Evolutionary conservation across 2,797 vertebrate species (phyloP).

Genomic region (Rhinophrynus dorsalis): DNA sequence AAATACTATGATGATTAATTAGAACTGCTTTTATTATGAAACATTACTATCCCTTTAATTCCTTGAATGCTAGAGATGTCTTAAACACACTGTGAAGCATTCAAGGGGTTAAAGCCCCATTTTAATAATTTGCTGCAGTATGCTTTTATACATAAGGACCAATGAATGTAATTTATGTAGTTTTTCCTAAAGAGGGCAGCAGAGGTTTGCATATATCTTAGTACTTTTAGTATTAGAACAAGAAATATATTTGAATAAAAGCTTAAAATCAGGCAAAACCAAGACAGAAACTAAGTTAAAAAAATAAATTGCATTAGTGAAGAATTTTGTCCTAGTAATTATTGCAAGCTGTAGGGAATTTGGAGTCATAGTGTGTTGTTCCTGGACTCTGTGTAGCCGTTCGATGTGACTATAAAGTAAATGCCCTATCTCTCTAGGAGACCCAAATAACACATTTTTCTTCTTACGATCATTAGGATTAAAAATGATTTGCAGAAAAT

Average conservation of each 20-base stretch:
- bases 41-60: too few relatives aligned
- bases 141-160: too few relatives aligned
- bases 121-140: too few relatives aligned
- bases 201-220: conserved; percentile 23
- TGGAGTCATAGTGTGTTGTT: conserved; percentile 41
- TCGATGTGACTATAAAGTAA: conserved; percentile 28
- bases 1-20: too few relatives aligned
- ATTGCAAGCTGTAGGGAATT: conserved; percentile 38
- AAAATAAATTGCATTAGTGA: conserved; percentile 45
- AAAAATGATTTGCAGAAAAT: conserved; percentile 25
- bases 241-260: conserved; percentile 18
- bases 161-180: too few relatives aligned
- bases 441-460: conserved; percentile 25
- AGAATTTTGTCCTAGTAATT: conserved; percentile 42
- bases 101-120: too few relatives aligned
- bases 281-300: conserved; percentile 40
- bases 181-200: conserved; percentile 73
- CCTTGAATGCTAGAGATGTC: too few relatives aligned
- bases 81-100: too few relatives aligned
- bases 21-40: too few relatives aligned
- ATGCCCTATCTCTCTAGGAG: conserved; percentile 35
- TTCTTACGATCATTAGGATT: conserved; percentile 25
- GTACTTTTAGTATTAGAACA: not conserved
- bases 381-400: conserved; percentile 16
- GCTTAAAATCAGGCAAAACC: conserved; percentile 29